These are phyloP conservation scores for Stratiomys singularior DNA, from an alignment of 2,888 invertebrate species.

Conservation along the genomic window DNA sequence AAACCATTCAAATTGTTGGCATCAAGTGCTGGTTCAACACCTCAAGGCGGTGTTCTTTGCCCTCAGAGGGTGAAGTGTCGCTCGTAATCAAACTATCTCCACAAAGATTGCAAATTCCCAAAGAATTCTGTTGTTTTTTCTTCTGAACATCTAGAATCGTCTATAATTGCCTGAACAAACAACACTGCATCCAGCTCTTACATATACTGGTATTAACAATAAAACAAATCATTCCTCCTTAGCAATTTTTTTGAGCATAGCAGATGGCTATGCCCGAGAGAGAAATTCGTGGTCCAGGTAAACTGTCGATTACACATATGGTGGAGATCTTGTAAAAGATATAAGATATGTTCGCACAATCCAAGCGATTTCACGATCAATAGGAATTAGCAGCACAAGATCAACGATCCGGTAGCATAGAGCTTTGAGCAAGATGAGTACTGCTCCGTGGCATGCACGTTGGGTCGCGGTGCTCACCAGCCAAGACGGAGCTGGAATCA, in stretches of 20 bases:
- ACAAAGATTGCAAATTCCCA: neutral
- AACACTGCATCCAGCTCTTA: too few relatives aligned
- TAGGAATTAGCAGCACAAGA: constrained; percentile 10
- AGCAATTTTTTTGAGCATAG: neutral
- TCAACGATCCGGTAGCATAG: constrained; percentile 25
- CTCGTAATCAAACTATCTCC: neutral
- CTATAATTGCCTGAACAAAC: neutral
- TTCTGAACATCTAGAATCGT: neutral
- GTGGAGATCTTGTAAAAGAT: neutral
- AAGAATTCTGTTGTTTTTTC: neutral
- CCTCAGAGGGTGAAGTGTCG: neutral
- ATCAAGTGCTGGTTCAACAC: neutral
- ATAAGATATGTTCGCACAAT: neutral
- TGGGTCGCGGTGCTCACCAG: neutral
- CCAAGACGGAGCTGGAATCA: neutral
- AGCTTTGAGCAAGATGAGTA: neutral
- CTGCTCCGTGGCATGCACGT: neutral
- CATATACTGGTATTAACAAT: too few relatives aligned
- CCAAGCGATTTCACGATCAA: constrained; percentile 20
- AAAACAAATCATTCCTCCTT: too few relatives aligned
- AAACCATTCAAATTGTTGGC: too few relatives aligned
- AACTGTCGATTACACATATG: neutral
- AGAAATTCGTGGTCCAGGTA: neutral
- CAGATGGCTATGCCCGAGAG: neutral
- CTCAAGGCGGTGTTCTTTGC: neutral